phyloP scores from a whole-genome alignment of 2,113 vertebrate species.

The Hyperoodon ampullatus region DNA sequence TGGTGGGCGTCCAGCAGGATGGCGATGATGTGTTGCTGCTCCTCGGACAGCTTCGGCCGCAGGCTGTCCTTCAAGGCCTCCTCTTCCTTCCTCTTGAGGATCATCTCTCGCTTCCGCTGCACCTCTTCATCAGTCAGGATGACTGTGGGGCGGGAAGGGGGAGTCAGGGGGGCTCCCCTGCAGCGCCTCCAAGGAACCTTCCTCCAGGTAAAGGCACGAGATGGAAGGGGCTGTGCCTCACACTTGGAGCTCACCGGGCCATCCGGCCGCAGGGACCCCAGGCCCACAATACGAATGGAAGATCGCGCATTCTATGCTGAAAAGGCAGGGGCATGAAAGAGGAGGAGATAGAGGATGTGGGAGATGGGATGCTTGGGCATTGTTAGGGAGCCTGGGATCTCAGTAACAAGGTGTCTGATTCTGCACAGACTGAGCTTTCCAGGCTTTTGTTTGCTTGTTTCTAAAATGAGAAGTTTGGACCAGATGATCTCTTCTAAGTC shows the following conservation, averaged over 20 bases:
- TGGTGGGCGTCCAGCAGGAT: conserved; percentile 94
- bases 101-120: conserved; percentile 97
- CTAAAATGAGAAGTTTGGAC: neutral
- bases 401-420: neutral
- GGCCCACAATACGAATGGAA: rapidly evolving
- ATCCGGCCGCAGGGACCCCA: neutral
- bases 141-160: conserved; percentile 83
- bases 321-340: neutral
- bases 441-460: neutral
- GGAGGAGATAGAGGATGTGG: neutral
- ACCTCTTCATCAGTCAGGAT: conserved; percentile 98
- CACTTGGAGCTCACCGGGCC: neutral
- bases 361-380: neutral
- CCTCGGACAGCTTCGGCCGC: conserved; percentile 91
- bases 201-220: neutral
- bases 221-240: neutral
- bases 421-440: neutral
- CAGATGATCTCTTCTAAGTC: neutral
- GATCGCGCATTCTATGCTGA: neutral
- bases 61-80: conserved; percentile 91
- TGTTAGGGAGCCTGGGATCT: neutral
- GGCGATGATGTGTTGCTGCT: conserved; percentile 92
- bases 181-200: neutral
- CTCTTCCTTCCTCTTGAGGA: conserved; percentile 95
- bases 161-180: rapidly evolving